Evolutionary conservation across 2,888 invertebrate species (phyloP).

Genomic region (Agrochola lota): DNA sequence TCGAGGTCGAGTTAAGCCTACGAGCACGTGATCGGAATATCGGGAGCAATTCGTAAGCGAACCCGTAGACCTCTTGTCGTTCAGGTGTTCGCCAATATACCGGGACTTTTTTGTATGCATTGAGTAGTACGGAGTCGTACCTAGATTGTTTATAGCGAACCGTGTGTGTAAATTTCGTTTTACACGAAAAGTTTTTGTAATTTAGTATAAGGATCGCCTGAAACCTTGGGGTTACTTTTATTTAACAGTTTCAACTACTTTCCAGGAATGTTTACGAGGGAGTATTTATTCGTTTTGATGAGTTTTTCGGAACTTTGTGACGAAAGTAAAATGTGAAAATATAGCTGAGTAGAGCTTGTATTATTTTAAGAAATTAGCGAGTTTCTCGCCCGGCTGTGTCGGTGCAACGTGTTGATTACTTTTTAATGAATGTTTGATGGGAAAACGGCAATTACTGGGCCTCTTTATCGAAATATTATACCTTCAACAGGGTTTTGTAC

Average conservation of each 20-base stretch:
- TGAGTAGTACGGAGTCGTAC: constrained; percentile 54
- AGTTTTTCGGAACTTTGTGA: constrained; percentile 2
- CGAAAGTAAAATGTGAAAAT: constrained; percentile 26
- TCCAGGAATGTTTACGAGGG: background rate
- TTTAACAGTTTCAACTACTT: constrained; percentile 17
- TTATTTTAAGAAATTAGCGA: constrained; percentile 65
- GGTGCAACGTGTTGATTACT: constrained; percentile 73
- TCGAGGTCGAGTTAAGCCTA: constrained; percentile 76
- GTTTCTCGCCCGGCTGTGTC: constrained; percentile 43
- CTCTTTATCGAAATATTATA: constrained; percentile 59
- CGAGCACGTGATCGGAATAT: constrained; percentile 74
- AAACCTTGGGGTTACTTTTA: constrained; percentile 13
- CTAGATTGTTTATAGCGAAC: constrained; percentile 69
- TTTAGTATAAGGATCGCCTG: constrained; percentile 36
- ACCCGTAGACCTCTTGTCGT: constrained; percentile 59
- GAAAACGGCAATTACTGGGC: constrained; percentile 69
- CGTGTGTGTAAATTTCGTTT: constrained; percentile 66
- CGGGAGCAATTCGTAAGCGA: constrained; percentile 59
- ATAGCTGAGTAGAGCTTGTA: constrained; percentile 34
- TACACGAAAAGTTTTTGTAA: constrained; percentile 49
- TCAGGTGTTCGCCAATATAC: constrained; percentile 71
- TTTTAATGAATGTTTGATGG: constrained; percentile 79
- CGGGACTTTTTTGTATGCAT: constrained; percentile 72
- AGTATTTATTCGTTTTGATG: constrained; percentile 2
- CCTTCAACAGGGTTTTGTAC: constrained; percentile 35